Base-by-base conservation (phyloP, 2,113 vertebrate genomes). In the Chloropsis hardwickii region DNA sequence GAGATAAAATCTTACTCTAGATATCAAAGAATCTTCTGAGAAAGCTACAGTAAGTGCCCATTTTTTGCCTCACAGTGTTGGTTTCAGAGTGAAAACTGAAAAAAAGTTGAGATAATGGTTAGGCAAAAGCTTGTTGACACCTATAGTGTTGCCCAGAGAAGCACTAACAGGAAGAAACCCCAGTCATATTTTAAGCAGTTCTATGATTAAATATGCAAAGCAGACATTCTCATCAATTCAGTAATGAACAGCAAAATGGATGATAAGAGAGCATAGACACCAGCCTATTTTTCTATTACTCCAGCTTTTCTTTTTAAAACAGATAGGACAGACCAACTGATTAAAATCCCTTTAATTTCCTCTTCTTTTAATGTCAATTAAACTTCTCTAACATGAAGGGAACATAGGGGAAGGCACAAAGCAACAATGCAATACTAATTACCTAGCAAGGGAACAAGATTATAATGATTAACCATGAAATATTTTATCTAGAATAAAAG, bases 351-450 rank as follows among this genome's bases (percentile, higher is more conserved):
- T 97, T 95, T 97, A 94, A 95, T 96, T 97, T 95, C 92, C 83
- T 88, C 96, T 65, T 91, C 88, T 96, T 92, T 88, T 94, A 92
- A 87, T 91, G 91, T 92, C 96, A 95, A 96, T 96, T 97, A 96
- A 97, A 95, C 81, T 94, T 81, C 78, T 89, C 84, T 93, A 88
- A 97, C 96, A 97, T 91, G 90, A 95, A 96, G 88, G 53, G 92
- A 96, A 95, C 89, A 95, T 12, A 77, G 95, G 50, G 66, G 81
- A 89, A 83, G 82, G 85, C 96, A 94, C 93, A 86, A 89, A 95
- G 92, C 94, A 96, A 97, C 90, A 96, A 95, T 94, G 95, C 96
- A 96, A 94, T 95, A 88, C 91, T 97, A 97, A 97, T 97, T 97
- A 97, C 96, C 94, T 92, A 97, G 91, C 92, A 77, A 92, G 88